phyloP scores from a whole-genome alignment of 1,140 invertebrate genomes.

The Chironomus tepperi region DNA sequence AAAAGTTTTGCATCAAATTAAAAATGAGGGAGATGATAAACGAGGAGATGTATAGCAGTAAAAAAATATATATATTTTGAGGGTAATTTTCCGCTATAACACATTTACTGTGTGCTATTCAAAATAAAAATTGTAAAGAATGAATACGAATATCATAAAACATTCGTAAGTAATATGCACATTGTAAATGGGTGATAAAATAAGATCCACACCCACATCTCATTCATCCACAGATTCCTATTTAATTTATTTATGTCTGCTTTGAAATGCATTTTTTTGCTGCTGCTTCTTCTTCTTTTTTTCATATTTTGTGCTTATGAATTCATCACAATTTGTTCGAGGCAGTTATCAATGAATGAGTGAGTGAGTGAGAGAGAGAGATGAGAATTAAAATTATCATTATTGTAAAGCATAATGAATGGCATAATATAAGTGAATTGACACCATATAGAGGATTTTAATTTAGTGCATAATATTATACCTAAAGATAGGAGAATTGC shows the following conservation, averaged over 20 bases:
- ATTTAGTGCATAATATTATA: too few species aligned
- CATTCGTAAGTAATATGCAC: slow-evolving; percentile 7
- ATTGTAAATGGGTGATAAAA: slow-evolving; percentile 3
- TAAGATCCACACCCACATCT: background rate
- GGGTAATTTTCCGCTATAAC: slow-evolving; percentile 6
- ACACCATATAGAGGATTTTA: too few species aligned
- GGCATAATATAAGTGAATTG: too few species aligned
- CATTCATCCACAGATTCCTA: background rate
- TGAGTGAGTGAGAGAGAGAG: too few species aligned
- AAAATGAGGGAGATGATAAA: slow-evolving; percentile 12
- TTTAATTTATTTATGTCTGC: slow-evolving; percentile 14
- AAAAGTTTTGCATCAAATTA: slow-evolving; percentile 1
- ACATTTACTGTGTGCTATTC: slow-evolving; percentile 4
- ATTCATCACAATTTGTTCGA: background rate
- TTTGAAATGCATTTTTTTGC: slow-evolving; percentile 13
- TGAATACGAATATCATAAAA: slow-evolving; percentile 5
- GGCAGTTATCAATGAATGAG: background rate
- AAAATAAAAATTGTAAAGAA: background rate
- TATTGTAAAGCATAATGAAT: too few species aligned
- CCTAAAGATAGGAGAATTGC: too few species aligned
- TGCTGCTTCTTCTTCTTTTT: background rate
- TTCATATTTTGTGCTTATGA: background rate
- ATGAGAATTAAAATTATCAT: too few species aligned
- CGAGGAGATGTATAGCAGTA: background rate
- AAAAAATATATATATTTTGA: background rate